Percentiles rank a stretch among this genome's conserved stretches.
Evolutionary conservation across 2,113 vertebrate species (phyloP).

Genomic region (Atherinomorus stipes): DNA sequence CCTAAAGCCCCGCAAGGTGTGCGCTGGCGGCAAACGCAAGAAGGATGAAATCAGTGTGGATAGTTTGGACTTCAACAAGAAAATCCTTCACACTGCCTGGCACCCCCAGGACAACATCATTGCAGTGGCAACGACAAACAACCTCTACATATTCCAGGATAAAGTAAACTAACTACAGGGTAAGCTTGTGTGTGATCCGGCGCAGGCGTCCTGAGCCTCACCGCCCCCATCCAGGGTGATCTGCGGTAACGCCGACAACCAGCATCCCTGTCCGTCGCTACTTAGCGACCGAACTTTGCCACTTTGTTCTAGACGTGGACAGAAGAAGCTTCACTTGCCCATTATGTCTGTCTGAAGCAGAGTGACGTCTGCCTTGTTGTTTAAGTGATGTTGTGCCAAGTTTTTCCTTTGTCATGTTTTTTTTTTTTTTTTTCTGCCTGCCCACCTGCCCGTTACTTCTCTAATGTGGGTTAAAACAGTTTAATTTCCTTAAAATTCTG

Average conservation of each 20-base stretch:
- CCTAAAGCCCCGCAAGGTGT: slow-evolving; percentile 95
- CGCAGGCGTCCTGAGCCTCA: slow-evolving; percentile 13
- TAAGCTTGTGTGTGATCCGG: slow-evolving; percentile 18
- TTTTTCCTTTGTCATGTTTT: slow-evolving; percentile 28
- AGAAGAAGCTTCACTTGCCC: slow-evolving; percentile 65
- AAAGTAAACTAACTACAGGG: slow-evolving; percentile 90
- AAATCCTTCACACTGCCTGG: slow-evolving; percentile 99
- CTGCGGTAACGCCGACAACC: slow-evolving; percentile 50
- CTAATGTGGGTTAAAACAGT: slow-evolving; percentile 43
- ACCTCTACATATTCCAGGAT: slow-evolving; percentile 99
- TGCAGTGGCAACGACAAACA: slow-evolving; percentile 98
- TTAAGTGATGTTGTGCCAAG: slow-evolving; percentile 81
- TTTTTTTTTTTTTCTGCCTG: slow-evolving; percentile 40
- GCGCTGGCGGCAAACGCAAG: slow-evolving; percentile 95
- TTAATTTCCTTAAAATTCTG: slow-evolving; percentile 62
- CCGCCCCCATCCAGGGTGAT: slow-evolving; percentile 48
- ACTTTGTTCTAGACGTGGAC: slow-evolving; percentile 71
- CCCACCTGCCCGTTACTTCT: slow-evolving; percentile 45
- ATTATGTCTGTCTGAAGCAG: slow-evolving; percentile 67
- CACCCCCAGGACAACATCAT: slow-evolving; percentile 99
- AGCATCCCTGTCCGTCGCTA: slow-evolving; percentile 55
- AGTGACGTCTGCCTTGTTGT: slow-evolving; percentile 72
- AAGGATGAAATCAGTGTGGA: slow-evolving; percentile 99
- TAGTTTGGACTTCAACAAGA: slow-evolving; percentile 99
- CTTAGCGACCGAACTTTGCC: slow-evolving; percentile 67